Conservation (phyloP, 1,140 invertebrate species). For the Rhopalosiphum padi region DNA sequence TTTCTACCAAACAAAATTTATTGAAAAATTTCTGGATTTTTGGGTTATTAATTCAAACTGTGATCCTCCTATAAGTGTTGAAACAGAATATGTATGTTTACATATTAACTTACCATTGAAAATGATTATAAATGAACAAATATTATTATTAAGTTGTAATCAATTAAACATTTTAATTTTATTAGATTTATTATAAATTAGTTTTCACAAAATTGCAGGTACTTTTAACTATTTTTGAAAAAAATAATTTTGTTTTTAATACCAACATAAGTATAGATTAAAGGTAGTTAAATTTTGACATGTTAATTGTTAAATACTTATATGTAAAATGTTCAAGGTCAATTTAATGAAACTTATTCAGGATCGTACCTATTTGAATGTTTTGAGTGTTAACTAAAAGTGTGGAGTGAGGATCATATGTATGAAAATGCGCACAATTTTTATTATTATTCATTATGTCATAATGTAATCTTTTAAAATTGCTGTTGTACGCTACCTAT, state of each 20-base stretch:
- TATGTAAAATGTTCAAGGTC: constrained; percentile 12
- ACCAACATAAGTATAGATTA: neutral
- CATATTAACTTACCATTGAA: neutral
- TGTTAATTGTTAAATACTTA: neutral
- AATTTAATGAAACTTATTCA: constrained; percentile 33
- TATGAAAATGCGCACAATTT: neutral
- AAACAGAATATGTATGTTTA: neutral
- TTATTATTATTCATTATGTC: neutral
- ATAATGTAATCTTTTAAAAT: neutral
- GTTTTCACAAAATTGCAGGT: neutral
- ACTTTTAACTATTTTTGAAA: too few relatives aligned
- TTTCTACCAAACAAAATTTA: neutral
- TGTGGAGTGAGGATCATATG: neutral
- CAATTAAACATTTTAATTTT: too few relatives aligned
- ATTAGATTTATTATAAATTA: neutral
- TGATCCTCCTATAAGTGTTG: neutral
- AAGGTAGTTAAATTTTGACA: neutral
- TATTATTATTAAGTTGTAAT: too few relatives aligned
- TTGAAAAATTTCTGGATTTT: too few relatives aligned
- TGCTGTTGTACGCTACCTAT: neutral
- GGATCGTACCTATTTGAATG: neutral
- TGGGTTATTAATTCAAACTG: too few relatives aligned
- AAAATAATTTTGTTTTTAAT: neutral
- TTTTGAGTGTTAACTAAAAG: neutral
- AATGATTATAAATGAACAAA: neutral